Percentiles rank a stretch among this genome's conserved stretches.
phyloP scores from a whole-genome alignment of 2,888 invertebrate genomes.

The Caenorhabditis afra region DNA sequence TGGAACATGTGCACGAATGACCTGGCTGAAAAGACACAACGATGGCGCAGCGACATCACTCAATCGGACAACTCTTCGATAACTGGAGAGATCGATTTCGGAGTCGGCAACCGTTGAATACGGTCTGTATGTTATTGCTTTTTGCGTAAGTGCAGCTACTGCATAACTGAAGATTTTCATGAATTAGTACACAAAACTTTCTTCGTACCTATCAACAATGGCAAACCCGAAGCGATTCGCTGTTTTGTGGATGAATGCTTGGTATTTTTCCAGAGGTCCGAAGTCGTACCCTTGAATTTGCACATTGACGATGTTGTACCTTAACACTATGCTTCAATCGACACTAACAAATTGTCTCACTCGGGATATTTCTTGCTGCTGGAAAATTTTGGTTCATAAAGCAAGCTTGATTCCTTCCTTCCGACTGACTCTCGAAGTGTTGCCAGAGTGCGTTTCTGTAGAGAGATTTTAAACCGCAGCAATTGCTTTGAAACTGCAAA shows the following conservation, averaged over 20 bases:
- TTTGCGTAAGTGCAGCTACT: constrained; percentile 73
- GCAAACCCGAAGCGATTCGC: constrained; percentile 73
- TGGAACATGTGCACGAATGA: constrained; percentile 75
- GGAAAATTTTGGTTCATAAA: constrained; percentile 73
- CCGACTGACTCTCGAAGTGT: constrained; percentile 68
- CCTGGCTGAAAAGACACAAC: constrained; percentile 71
- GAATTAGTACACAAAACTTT: neutral
- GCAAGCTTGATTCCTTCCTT: constrained; percentile 51
- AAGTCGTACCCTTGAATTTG: constrained; percentile 76
- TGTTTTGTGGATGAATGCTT: constrained; percentile 73
- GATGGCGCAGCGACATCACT: constrained; percentile 71
- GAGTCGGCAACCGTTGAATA: constrained; percentile 71
- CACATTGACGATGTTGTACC: constrained; percentile 71
- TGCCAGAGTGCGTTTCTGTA: constrained; percentile 45
- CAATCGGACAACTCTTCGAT: constrained; percentile 73
- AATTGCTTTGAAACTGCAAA: neutral
- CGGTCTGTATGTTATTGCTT: constrained; percentile 72
- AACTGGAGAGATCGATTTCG: constrained; percentile 70
- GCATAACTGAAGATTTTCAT: constrained; percentile 72
- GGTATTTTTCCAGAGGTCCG: constrained; percentile 76
- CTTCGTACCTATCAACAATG: constrained; percentile 75
- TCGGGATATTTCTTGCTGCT: constrained; percentile 73
- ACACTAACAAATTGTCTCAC: constrained; percentile 30
- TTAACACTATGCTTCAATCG: constrained; percentile 10
- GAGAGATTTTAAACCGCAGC: no score